Conservation (phyloP, 2,113 vertebrate genomes). For the Thalassarche chlororhynchos region DNA sequence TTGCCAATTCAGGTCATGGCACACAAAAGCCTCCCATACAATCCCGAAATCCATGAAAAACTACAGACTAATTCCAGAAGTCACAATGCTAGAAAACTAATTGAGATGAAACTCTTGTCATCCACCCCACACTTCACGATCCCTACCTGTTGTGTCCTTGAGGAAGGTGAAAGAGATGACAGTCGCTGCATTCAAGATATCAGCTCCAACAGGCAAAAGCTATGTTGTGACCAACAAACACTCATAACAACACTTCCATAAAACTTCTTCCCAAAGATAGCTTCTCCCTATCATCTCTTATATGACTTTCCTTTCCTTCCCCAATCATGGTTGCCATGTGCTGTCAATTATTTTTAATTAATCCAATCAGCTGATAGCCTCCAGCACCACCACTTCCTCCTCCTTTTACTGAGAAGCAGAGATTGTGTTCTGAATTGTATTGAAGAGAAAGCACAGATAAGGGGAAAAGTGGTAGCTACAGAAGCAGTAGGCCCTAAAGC, state of each 20-base stretch:
- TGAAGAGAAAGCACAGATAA: background rate
- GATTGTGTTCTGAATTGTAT: background rate
- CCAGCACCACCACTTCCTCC: background rate
- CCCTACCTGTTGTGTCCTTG: accelerated
- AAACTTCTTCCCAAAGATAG: accelerated
- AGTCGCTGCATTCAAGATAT: accelerated
- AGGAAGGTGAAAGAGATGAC: accelerated
- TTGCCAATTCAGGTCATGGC: accelerated
- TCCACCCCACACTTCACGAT: accelerated
- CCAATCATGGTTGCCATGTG: background rate
- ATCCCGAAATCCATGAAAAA: background rate
- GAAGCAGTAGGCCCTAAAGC: background rate
- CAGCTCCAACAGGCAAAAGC: too few relatives aligned
- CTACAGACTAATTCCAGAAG: background rate
- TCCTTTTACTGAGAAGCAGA: background rate
- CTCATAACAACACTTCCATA: accelerated
- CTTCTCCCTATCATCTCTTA: background rate
- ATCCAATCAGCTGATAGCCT: background rate
- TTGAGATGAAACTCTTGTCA: background rate
- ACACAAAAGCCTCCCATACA: background rate
- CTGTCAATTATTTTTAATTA: background rate
- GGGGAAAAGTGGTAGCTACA: background rate
- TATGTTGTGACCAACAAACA: accelerated
- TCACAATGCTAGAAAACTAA: accelerated
- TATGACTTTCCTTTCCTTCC: background rate